These are phyloP conservation scores for Halisarca cf. caerulea DNA, from an alignment of 37 sponge, comb jelly and placozoan genomes.

Conservation along the genomic window DNA sequence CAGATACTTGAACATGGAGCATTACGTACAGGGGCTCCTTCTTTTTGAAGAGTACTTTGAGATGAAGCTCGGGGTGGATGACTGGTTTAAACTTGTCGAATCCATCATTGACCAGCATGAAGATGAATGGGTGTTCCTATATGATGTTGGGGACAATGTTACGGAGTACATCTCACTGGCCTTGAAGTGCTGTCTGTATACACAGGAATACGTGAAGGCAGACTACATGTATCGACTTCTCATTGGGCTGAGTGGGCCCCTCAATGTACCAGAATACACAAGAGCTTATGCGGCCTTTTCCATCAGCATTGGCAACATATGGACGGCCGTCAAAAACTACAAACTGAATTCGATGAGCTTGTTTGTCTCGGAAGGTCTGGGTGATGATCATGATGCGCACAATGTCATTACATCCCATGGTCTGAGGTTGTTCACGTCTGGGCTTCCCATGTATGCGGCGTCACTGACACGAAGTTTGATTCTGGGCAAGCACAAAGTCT, in stretches of 20 bases:
- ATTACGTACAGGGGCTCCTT: conserved; percentile 35
- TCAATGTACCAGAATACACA: conserved; percentile 14
- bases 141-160: conserved; percentile 53
- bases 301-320: conserved; percentile 75
- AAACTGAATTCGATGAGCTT: conserved; percentile 52
- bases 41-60: conserved; percentile 68
- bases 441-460: conserved; percentile 65
- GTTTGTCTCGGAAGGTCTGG: conserved; percentile 61
- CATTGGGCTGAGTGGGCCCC: conserved; percentile 57
- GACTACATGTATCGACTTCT: conserved; percentile 72
- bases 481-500: conserved; percentile 37
- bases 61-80: conserved; percentile 37
- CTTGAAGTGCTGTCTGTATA: conserved; percentile 63
- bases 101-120: conserved; percentile 49
- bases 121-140: conserved; percentile 78
- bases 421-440: conserved; percentile 68
- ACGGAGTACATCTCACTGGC: conserved; percentile 41
- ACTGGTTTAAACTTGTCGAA: conserved; percentile 63
- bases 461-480: conserved; percentile 64
- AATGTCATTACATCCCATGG: conserved; percentile 78
- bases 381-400: conserved; percentile 60
- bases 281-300: conserved; percentile 59
- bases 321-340: conserved; percentile 63
- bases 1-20: conserved; percentile 19
- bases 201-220: conserved; percentile 51